Evolutionary conservation across 2,113 vertebrate species (phyloP), one percentile per base, ranked within the genome.

Genomic region (Clarias magur): DNA sequence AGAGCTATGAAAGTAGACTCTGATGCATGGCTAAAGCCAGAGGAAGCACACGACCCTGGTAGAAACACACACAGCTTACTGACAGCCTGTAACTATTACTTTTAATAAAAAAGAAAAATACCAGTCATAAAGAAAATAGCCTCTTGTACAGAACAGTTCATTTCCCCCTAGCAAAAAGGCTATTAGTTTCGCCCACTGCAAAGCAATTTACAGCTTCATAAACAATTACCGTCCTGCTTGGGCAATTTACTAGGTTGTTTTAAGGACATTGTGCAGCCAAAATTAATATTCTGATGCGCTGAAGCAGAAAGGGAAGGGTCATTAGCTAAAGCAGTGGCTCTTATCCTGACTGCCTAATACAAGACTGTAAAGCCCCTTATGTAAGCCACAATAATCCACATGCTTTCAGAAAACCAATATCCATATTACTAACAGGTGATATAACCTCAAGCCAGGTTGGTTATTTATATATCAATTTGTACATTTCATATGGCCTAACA

Each of bases 141-240:
- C 89, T 90, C 88, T 88, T 86, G 82, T 85, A 86, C 84, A 86
- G 85, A 89, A 88, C 83, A 89, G 82, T 90, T 90, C 86, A 88
- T 87, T 85, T 88, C 65, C 84, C 85, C 80, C 82, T 48, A 34
- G 75, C 89, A 83, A 83, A 84, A 80, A 83, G 48, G 89, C 88
- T 88, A 91, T 92, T 90, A 89, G 91, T 90, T 90, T 91, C 88
- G 87, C 86, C 89, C 88, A 89, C 90, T 84, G 90, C 88, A 85
- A 91, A 92, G 90, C 91, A 87, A 90, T 91, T 91, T 92, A 90
- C 91, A 91, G 86, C 91, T 88, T 91, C 89, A 90, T 90, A 91
- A 91, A 92, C 91, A 90, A 92, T 89, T 89, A 91, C 86, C 82
- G 89, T 89, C 90, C 89, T 91, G 88, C 88, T 90, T 88, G 91